phyloP scores from a whole-genome alignment of 2,797 vertebrate species.

The Sebastes wilsoni region DNA sequence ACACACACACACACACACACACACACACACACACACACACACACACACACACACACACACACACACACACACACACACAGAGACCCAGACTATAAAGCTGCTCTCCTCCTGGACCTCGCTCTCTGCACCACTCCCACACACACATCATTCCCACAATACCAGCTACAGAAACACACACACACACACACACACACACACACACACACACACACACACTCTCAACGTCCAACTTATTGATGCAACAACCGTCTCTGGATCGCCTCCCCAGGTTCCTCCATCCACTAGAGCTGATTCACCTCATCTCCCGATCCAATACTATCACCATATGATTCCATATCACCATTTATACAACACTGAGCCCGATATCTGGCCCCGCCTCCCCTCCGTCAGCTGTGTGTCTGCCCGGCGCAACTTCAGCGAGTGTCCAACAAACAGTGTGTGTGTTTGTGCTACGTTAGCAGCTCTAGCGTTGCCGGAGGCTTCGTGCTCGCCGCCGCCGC shows the following conservation, averaged over 20 bases:
- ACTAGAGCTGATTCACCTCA: too few species aligned
- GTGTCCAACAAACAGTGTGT: too few species aligned
- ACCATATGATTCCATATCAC: too few species aligned
- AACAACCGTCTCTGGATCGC: conserved; percentile 23
- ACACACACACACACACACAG: conserved; percentile 50
- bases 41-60: conserved; percentile 45
- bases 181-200: neutral
- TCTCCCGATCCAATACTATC: too few species aligned
- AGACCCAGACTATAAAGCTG: conserved; percentile 66
- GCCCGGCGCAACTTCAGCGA: too few species aligned
- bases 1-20: conserved; percentile 57
- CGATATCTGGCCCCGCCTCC: neutral
- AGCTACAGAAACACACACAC: conserved; percentile 5
- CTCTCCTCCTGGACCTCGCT: conserved; percentile 62
- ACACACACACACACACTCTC: neutral
- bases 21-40: conserved; percentile 48
- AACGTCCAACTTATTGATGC: conserved; percentile 19
- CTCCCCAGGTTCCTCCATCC: neutral
- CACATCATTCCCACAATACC: conserved; percentile 4
- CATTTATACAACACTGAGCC: neutral
- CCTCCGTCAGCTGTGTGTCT: too few species aligned
- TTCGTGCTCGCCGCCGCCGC: too few species aligned
- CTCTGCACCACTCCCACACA: conserved; percentile 62
- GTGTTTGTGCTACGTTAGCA: too few species aligned
- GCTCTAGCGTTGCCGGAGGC: too few species aligned